A percentile compares a stretch with the other conserved stretches of the same genome.
Evolutionary conservation across 2,888 invertebrate species (phyloP).

Genomic region (Dasypogon diadema): DNA sequence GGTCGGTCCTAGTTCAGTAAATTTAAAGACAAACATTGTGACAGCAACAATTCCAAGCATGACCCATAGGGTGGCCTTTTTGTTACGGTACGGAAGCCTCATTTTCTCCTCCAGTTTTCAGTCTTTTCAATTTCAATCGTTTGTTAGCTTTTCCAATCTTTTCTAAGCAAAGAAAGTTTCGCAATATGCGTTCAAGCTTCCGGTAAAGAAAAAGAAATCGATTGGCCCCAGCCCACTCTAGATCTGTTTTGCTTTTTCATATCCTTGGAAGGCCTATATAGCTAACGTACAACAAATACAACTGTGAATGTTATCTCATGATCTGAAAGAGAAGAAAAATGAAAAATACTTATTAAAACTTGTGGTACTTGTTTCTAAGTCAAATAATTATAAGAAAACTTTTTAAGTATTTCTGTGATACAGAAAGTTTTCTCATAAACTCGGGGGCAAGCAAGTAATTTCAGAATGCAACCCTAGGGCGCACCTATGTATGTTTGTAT

Average conservation of each 20-base stretch:
- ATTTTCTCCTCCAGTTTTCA: slow-evolving; percentile 59
- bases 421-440: slow-evolving; percentile 27
- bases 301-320: slow-evolving; percentile 31
- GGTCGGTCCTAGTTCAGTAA: slow-evolving; percentile 66
- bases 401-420: not conserved
- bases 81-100: slow-evolving; percentile 68
- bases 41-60: slow-evolving; percentile 66
- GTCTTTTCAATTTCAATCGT: slow-evolving; percentile 7
- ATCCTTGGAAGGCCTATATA: slow-evolving; percentile 5
- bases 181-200: slow-evolving; percentile 18
- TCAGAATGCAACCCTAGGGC: not conserved
- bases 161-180: not conserved
- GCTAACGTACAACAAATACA: not conserved
- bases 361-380: not conserved
- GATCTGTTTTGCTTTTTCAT: slow-evolving; percentile 10
- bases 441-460: not conserved
- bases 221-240: slow-evolving; percentile 24
- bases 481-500: not conserved
- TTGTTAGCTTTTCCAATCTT: not conserved
- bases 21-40: slow-evolving; percentile 68
- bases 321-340: slow-evolving; percentile 22
- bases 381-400: slow-evolving; percentile 5
- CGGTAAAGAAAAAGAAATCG: slow-evolving; percentile 1
- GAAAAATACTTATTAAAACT: slow-evolving; percentile 13
- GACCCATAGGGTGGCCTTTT: slow-evolving; percentile 66